These are phyloP conservation scores for Bombyx huttoni DNA, from an alignment of 2,888 invertebrate genomes.

Conservation along the genomic window DNA sequence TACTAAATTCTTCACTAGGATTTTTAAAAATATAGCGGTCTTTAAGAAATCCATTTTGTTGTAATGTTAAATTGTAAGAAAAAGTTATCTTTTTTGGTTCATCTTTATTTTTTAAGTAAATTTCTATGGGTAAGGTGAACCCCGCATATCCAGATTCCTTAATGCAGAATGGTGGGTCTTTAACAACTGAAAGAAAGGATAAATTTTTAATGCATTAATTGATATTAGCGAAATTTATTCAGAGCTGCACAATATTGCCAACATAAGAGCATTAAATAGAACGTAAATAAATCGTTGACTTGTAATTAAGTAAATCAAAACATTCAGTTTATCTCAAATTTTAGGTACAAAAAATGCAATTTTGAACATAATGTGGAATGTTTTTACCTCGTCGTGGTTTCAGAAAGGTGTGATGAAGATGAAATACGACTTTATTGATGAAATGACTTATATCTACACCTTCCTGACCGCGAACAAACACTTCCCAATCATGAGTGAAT, in stretches of 20 bases:
- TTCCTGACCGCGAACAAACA: constrained; percentile 92
- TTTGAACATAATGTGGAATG: neutral
- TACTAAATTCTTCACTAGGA: constrained; percentile 90
- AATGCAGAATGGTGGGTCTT: constrained; percentile 91
- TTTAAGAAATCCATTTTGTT: constrained; percentile 80
- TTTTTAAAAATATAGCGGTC: constrained; percentile 89
- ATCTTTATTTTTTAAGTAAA: constrained; percentile 89
- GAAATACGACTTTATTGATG: constrained; percentile 93
- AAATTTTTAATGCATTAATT: neutral
- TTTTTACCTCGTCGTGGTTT: constrained; percentile 89
- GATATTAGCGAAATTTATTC: no score
- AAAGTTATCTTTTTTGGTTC: constrained; percentile 89
- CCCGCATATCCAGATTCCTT: constrained; percentile 97
- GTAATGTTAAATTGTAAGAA: constrained; percentile 88
- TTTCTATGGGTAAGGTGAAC: constrained; percentile 90
- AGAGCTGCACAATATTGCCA: constrained; percentile 4
- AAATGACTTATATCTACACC: constrained; percentile 90
- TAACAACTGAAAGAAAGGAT: constrained; percentile 78
- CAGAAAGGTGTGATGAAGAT: constrained; percentile 92
- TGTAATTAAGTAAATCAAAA: constrained; percentile 1
- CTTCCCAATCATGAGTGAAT: constrained; percentile 98
- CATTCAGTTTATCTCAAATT: neutral
- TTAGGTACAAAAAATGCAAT: neutral
- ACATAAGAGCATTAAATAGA: constrained; percentile 8
- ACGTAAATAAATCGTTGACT: constrained; percentile 4